Base-by-base conservation (phyloP, 2,797 vertebrate genomes). In the Nyctibius grandis region DNA sequence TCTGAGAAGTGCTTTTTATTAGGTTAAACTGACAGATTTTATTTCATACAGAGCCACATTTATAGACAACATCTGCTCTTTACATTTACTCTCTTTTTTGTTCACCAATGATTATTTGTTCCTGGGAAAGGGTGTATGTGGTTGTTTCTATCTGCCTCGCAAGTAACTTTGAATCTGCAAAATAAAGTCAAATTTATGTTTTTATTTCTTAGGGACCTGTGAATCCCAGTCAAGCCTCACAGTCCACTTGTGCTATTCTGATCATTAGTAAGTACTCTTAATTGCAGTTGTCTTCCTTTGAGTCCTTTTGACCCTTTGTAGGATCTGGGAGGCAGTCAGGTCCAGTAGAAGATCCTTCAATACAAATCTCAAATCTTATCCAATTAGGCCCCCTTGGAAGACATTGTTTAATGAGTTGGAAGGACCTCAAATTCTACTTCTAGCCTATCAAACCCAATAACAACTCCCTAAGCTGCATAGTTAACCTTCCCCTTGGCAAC, bases 1-100 rank as follows among this genome's bases (percentile, higher is more conserved):
- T 92, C 60, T 83, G 70, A 93, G 82, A 85, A 96, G 40, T 91
- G 70, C 18, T 94, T 93, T 97, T 97, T 91, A 80, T 96, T 92
- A 87, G 74, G 48, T 88, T 93, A 87, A 95, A 89, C 74, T 64
- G 67, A 70, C 67, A 91, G 48, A 85, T 91, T 94, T 95, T 74
- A 93, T 95, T 94, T 95, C 64, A 75, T 95, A 79, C 78, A 89
- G 75, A 91, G 29, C 48, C 48, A 80, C 60, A 20, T 92, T 93
- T 95, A 95, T 89, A 78, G 61, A 83, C 38, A 88, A 89, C 90
- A 95, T 95, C 91, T 95, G 94, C n/a, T 77, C 81, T 85, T 88
- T 90, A 77, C 74, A 63, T 90, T 95, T 89, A 28, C 16, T 75
- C 56, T 63, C 38, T 48, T 87, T 93, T 87, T 81, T 64, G 48